Evolutionary conservation across 92 coral and sea anemone genomes (phyloP).

Genomic region (Epizoanthus stellaris): DNA sequence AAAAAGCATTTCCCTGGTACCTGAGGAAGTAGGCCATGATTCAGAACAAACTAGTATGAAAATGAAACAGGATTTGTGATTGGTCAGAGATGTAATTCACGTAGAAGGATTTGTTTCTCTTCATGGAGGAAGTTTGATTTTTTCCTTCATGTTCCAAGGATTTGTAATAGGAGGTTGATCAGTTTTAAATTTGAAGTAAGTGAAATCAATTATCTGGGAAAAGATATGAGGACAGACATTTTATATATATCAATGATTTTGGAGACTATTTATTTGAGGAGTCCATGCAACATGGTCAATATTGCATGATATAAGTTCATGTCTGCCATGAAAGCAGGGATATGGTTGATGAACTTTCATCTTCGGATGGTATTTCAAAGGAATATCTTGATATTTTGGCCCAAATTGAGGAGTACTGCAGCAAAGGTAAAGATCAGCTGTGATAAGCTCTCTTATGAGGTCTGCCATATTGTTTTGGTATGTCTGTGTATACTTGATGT

Average conservation of each 20-base stretch:
- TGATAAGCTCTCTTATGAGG: not conserved
- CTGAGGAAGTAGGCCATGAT: not conserved
- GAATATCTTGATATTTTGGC: slow-evolving; percentile 83
- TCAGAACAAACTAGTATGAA: not conserved
- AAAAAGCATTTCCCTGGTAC: no score
- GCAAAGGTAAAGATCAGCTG: slow-evolving; percentile 51
- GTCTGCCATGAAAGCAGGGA: slow-evolving; percentile 43
- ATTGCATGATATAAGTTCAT: not conserved
- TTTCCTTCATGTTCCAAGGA: not conserved
- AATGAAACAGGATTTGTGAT: slow-evolving; percentile 15
- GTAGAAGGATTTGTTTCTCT: not conserved
- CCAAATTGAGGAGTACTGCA: slow-evolving; percentile 86
- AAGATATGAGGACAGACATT: slow-evolving; percentile 7
- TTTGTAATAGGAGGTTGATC: not conserved
- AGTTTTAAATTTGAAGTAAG: slow-evolving; percentile 10
- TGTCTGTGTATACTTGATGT: slow-evolving; percentile 5
- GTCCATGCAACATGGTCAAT: not conserved
- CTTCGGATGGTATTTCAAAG: slow-evolving; percentile 80
- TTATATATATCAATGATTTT: not conserved
- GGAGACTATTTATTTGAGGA: not conserved
- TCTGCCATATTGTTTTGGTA: slow-evolving; percentile 10
- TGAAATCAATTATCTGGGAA: slow-evolving; percentile 22
- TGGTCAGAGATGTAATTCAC: slow-evolving; percentile 4
- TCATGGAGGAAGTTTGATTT: slow-evolving; percentile 32
- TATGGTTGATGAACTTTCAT: slow-evolving; percentile 83